phyloP scores from a whole-genome alignment of 2,113 vertebrate genomes.

The Forbesichthys agassizii region DNA sequence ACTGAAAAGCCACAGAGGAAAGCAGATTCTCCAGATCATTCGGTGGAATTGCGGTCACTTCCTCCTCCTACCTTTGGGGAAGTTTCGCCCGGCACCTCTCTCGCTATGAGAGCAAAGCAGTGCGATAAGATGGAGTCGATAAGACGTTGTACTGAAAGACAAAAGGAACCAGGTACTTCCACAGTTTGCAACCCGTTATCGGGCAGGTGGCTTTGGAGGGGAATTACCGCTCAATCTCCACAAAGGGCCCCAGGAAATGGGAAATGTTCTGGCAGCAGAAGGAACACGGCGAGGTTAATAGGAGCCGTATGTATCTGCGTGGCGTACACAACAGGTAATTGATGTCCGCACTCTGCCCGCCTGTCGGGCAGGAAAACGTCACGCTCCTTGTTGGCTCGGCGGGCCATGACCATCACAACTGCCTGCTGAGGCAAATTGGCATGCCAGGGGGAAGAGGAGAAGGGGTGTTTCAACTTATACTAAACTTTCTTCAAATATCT shows the following conservation, averaged over 20 bases:
- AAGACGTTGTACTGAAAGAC: neutral
- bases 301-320: constrained; percentile 27
- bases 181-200: constrained; percentile 3
- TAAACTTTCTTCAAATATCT: no score
- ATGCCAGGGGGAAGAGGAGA: neutral
- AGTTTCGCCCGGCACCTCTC: neutral
- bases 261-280: neutral
- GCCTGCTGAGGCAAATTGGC: neutral
- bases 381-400: constrained; percentile 10
- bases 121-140: constrained; percentile 7
- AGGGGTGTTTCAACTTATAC: no score
- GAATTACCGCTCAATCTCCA: constrained; percentile 27
- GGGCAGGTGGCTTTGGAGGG: neutral
- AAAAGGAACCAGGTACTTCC: constrained; percentile 20
- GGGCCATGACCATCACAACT: neutral
- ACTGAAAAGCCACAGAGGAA: neutral
- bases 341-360: constrained; percentile 28
- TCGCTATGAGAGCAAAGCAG: neutral
- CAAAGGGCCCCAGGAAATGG: constrained; percentile 24
- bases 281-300: constrained; percentile 39
- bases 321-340: constrained; percentile 28
- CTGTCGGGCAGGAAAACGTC: constrained; percentile 32
- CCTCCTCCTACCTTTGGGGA: neutral
- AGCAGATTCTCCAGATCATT: no score
- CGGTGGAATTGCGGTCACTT: no score